Base-by-base conservation (phyloP, 2,888 invertebrate species). In the Synanthedon myopaeformis region DNA sequence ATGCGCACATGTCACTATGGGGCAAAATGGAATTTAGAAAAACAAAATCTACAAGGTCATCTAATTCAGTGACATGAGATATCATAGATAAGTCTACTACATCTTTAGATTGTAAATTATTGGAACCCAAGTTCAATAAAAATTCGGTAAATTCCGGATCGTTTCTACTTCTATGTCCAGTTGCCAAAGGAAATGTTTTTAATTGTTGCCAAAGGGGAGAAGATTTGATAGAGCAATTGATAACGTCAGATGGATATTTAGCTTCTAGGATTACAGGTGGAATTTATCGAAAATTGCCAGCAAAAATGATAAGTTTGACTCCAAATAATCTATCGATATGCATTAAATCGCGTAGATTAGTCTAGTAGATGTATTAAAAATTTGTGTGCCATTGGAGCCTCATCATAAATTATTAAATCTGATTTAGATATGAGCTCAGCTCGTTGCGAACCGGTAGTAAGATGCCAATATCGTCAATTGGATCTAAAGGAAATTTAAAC, bases 231-330 rank as follows among this genome's bases (percentile, higher is more conserved):
- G 51, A 56, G 11, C 23, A 35, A 51, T 56, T 54, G 12, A 54
- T 1, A 14, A 54, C 49, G 52, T 56, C 56, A 2, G 42, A 53
- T 42, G 52, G 52, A 13, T 35, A 41, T 49, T 12, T 41, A 1
- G 56, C 56, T 3, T 51, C 28, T 1, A 42, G n/a, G 3, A 58
- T 53, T 2, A 59, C 56, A 12, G 59, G 57, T 45, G 56, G 55
- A n/a, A 59, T 56, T 51, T 57, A 56, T n/a, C 57, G 54, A 51
- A 57, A 59, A 41, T 59, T 55, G 3, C 57, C 57, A 10, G 58
- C 54, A 35, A 57, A 58, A 51, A 58, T 56, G n/a, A 58, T 51
- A 4, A 56, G 41, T 56, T 57, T 56, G 19, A 56, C 58, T 23
- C 58, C 56, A 28, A 58, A 58, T 12, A 53, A 12, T 52, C 54